Conservation (phyloP, 2,113 vertebrate genomes). For the Leptosomus discolor region DNA sequence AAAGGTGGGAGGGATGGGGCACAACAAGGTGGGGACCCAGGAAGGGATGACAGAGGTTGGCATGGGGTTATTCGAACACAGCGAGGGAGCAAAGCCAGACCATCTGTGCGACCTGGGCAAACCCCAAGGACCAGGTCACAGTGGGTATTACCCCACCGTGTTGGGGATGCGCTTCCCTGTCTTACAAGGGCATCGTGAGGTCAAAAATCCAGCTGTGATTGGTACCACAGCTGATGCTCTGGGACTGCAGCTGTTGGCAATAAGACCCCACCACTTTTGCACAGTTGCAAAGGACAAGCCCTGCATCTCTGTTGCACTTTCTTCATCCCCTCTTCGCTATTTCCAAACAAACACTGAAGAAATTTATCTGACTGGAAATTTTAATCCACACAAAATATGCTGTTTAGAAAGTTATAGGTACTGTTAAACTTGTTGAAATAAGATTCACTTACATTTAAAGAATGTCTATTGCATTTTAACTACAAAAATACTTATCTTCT, state of each 20-base stretch:
- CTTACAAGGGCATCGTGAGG: not conserved
- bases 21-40: fast-evolving
- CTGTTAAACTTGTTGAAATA: not conserved
- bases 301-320: fast-evolving
- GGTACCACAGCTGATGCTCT: not conserved
- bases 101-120: fast-evolving
- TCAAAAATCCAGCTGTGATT: not conserved
- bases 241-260: not conserved
- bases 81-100: not conserved
- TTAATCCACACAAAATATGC: not conserved
- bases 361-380: not conserved
- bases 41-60: not conserved
- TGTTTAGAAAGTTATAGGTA: not conserved
- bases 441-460: not conserved
- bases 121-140: fast-evolving
- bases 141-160: fast-evolving
- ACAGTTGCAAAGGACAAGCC: not conserved
- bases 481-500: not conserved
- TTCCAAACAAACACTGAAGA: not conserved
- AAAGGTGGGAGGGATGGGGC: not conserved
- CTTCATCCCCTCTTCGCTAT: not conserved
- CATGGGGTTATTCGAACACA: fast-evolving
- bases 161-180: not conserved
- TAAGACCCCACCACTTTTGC: not conserved
- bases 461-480: not conserved